Percentiles rank a stretch among this genome's conserved stretches.
phyloP scores from a whole-genome alignment of 2,113 vertebrate species.

The Plotosus lineatus region DNA sequence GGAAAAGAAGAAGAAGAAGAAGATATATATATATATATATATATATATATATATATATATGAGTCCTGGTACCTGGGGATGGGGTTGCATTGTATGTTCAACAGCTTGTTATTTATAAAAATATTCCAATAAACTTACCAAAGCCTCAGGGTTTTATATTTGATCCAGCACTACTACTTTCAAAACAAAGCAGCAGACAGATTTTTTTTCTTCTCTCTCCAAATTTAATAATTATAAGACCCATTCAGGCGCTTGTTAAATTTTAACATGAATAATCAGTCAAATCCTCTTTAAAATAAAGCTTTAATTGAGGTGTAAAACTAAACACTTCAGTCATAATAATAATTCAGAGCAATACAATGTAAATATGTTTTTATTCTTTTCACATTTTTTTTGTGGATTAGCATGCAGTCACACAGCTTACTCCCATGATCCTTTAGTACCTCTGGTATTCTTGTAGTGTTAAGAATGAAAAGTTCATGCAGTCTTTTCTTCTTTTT shows the following conservation, averaged over 20 bases:
- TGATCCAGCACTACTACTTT: not conserved
- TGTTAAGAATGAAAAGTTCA: slow-evolving; percentile 27
- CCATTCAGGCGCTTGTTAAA: not conserved
- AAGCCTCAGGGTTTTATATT: too few species aligned
- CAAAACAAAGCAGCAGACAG: not conserved
- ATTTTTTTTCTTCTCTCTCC: not conserved
- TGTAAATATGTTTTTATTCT: not conserved
- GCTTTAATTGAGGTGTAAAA: slow-evolving; percentile 50
- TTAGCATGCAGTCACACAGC: not conserved
- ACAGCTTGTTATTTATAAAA: too few species aligned
- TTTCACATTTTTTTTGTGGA: not conserved
- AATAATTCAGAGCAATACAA: slow-evolving; percentile 32
- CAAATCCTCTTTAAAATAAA: slow-evolving; percentile 25
- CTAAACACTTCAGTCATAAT: slow-evolving; percentile 21
- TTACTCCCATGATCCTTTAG: not conserved
- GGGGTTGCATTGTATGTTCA: too few species aligned
- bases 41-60: too few species aligned
- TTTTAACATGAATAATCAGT: not conserved
- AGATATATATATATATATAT: too few species aligned
- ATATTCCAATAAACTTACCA: too few species aligned
- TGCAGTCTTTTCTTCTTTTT: slow-evolving; percentile 38
- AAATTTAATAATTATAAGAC: not conserved
- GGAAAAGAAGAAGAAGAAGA: too few species aligned
- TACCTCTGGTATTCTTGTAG: not conserved
- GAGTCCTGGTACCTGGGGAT: too few species aligned